Evolutionary conservation across 2,113 vertebrate species (phyloP), one percentile per base, ranked within the genome.

Genomic region (Isichthys henryi): DNA sequence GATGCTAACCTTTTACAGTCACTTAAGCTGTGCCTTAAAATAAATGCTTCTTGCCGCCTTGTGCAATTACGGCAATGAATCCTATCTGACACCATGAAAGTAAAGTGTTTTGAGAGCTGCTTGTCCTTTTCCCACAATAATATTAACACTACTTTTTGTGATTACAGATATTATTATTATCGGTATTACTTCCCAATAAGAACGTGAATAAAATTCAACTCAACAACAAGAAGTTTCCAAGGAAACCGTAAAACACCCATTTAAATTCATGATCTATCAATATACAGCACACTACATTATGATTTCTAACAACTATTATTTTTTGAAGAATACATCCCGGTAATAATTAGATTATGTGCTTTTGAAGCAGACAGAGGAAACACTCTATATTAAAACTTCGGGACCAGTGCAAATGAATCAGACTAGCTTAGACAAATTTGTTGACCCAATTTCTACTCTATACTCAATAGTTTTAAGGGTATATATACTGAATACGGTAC

Each of bases 31-130:
- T 39, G 31, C 21, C 56, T n/a, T 86, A 27, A 89, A 89, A 50
- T 50, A 86, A 66, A 70, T 23, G 58, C 19, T 50, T 89, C 87
- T 74, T 89, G 62, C 56, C 82, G 31, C n/a, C 31, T 39, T 43
- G 21, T 86, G 56, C 45, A 43, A 74, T 74, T 70, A 58, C 3
- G n/a, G 31, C 48, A 39, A 74, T 35, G 52, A 86, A 85, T 52
- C 77, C 39, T 7, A n/a, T 88, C 45, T 35, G 74, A 53, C 49
- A 52, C 10, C 70, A 52, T 21, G 13, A 86, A 31, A 19, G 49
- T 52, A 17, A n/a, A 10, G 21, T 48, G 17, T n/a, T 48, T 48
- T 84, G 8, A 84, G 31, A 80, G 13, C 23, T 3, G 45, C 23
- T 17, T 86, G 48, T 86, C 46, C 83, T 27, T 50, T 85, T 86